Evolutionary conservation across 2,888 invertebrate genomes (phyloP).

Genomic region (Archaeoteleia sp.): DNA sequence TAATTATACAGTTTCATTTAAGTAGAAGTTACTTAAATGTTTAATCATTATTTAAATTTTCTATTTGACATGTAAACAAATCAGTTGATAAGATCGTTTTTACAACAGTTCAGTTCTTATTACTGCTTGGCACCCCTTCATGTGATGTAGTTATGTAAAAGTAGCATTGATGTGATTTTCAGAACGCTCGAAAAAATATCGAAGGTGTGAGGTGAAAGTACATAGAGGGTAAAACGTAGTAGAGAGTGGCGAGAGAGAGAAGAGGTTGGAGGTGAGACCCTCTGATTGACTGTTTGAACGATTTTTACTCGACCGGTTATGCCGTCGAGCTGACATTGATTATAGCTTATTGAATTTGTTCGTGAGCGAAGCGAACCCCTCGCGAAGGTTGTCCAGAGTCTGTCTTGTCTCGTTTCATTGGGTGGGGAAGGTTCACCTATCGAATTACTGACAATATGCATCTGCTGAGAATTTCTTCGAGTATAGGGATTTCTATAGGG

Average conservation of each 20-base stretch:
- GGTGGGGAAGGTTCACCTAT: conserved; percentile 28
- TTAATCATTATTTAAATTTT: too few relatives aligned
- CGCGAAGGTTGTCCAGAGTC: conserved; percentile 60
- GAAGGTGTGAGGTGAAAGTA: conserved; percentile 50
- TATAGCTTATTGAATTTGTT: conserved; percentile 74
- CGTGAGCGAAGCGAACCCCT: conserved; percentile 56
- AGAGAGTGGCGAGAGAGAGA: conserved; percentile 43
- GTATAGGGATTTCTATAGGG: too few relatives aligned
- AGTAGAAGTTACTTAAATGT: too few relatives aligned
- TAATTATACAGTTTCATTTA: too few relatives aligned
- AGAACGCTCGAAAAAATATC: conserved; percentile 49
- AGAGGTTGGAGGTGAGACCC: conserved; percentile 54
- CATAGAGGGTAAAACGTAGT: conserved; percentile 47
- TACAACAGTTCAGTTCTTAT: neutral
- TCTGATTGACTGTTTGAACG: conserved; percentile 74
- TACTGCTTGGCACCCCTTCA: conserved; percentile 41
- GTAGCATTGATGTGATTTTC: conserved; percentile 50
- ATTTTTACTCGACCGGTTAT: conserved; percentile 69
- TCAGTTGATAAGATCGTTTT: too few relatives aligned
- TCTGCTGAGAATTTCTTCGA: conserved; percentile 28
- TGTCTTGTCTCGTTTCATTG: conserved; percentile 59
- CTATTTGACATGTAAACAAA: too few relatives aligned
- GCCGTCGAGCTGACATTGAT: conserved; percentile 70
- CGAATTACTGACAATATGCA: conserved; percentile 44
- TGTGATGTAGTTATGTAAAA: conserved; percentile 63